phyloP scores from a whole-genome alignment of 1,140 invertebrate genomes.

The Pseudomyrmex sp. region DNA sequence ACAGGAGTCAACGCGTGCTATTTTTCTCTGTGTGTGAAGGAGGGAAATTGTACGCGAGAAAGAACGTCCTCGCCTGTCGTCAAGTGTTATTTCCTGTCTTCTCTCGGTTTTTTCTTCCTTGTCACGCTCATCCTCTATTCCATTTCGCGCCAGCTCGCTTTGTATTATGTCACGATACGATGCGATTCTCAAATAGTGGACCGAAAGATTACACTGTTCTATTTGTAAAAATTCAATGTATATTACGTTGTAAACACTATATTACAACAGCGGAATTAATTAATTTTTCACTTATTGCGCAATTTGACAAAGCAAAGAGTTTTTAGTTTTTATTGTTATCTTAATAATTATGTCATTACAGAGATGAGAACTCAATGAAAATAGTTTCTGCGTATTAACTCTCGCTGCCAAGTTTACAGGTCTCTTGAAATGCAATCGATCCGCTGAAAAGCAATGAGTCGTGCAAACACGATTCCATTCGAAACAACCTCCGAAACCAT shows the following conservation, averaged over 20 bases:
- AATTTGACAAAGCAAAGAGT: background rate
- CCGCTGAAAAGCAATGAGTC: slow-evolving; percentile 75
- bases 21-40: slow-evolving; percentile 15
- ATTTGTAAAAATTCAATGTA: slow-evolving; percentile 7
- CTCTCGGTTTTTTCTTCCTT: slow-evolving; percentile 1
- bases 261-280: background rate
- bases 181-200: slow-evolving; percentile 29
- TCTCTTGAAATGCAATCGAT: slow-evolving; percentile 72
- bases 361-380: background rate
- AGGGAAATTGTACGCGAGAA: slow-evolving; percentile 58
- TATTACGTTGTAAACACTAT: background rate
- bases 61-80: slow-evolving; percentile 51
- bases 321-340: no score
- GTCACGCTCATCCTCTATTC: slow-evolving; percentile 45
- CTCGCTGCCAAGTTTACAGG: slow-evolving; percentile 26
- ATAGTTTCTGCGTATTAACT: slow-evolving; percentile 21
- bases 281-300: background rate
- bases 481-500: slow-evolving; percentile 53
- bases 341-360: background rate
- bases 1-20: slow-evolving; percentile 1
- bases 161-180: background rate
- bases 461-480: slow-evolving; percentile 71
- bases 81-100: slow-evolving; percentile 65
- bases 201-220: slow-evolving; percentile 17
- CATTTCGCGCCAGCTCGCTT: slow-evolving; percentile 44